Percentiles rank a stretch among this genome's conserved stretches.
phyloP scores from a whole-genome alignment of 2,113 vertebrate genomes.

The Nesoenas mayeri region DNA sequence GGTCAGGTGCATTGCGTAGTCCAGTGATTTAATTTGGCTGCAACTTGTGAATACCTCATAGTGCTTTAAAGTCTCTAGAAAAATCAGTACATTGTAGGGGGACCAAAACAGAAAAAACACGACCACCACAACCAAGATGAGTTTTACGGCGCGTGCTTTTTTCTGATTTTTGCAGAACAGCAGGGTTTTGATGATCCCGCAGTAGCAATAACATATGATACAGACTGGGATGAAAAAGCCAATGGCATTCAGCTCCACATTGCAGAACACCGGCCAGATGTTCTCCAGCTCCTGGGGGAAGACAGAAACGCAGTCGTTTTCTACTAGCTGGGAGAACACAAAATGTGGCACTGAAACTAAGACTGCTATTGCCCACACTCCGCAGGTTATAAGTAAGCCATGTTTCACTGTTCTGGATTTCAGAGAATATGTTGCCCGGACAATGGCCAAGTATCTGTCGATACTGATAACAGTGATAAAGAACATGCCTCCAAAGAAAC shows the following conservation, averaged over 20 bases:
- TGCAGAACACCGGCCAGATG: slow-evolving; percentile 80
- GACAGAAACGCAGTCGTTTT: slow-evolving; percentile 23
- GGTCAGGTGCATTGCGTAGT: slow-evolving; percentile 59
- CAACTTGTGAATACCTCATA: slow-evolving; percentile 67
- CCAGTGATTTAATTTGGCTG: not conserved
- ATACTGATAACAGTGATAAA: slow-evolving; percentile 90
- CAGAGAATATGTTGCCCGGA: slow-evolving; percentile 81
- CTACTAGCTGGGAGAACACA: slow-evolving; percentile 60
- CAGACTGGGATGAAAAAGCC: slow-evolving; percentile 84
- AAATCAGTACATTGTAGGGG: slow-evolving; percentile 84
- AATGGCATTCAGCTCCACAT: slow-evolving; percentile 76
- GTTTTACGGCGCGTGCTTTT: slow-evolving; percentile 80
- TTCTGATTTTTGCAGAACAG: slow-evolving; percentile 82
- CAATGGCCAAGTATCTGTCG: slow-evolving; percentile 89
- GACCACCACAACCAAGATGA: slow-evolving; percentile 82
- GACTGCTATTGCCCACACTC: slow-evolving; percentile 79
- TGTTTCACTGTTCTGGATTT: slow-evolving; percentile 73
- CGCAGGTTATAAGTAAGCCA: slow-evolving; percentile 68
- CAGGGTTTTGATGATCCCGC: slow-evolving; percentile 82
- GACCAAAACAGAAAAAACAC: slow-evolving; percentile 90
- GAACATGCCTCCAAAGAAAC: slow-evolving; percentile 87
- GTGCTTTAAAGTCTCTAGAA: slow-evolving; percentile 80
- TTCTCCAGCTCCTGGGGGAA: slow-evolving; percentile 52
- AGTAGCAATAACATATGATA: slow-evolving; percentile 85
- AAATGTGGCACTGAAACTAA: slow-evolving; percentile 85